phyloP scores from a whole-genome alignment of 2,797 vertebrate genomes.

The Hydrocynus forskahlii region DNA sequence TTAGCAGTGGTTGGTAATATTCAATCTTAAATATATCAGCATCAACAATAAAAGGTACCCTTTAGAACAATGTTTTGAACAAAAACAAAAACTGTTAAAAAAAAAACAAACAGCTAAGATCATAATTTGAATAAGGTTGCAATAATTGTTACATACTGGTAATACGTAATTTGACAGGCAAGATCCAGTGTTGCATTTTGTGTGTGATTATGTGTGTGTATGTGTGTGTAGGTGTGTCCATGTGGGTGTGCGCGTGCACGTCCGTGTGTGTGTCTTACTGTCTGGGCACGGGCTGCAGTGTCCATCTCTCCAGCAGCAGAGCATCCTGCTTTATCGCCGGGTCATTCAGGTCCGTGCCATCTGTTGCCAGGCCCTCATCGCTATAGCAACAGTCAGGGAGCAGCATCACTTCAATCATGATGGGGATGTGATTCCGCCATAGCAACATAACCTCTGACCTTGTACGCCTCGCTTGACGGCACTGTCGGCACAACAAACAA shows the following conservation, averaged over 20 bases:
- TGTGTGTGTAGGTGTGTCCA: not conserved
- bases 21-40: too few species aligned
- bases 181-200: too few species aligned
- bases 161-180: too few species aligned
- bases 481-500: slow-evolving; percentile 74
- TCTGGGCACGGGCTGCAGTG: slow-evolving; percentile 92
- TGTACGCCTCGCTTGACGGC: slow-evolving; percentile 92
- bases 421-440: slow-evolving; percentile 95
- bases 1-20: too few species aligned
- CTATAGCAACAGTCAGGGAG: slow-evolving; percentile 98
- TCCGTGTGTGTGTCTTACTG: slow-evolving; percentile 81
- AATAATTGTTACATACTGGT: too few species aligned
- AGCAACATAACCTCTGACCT: slow-evolving; percentile 92
- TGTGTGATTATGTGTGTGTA: too few species aligned
- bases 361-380: slow-evolving; percentile 90
- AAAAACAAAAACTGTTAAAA: too few species aligned
- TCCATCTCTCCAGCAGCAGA: slow-evolving; percentile 95
- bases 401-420: slow-evolving; percentile 99
- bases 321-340: slow-evolving; percentile 97
- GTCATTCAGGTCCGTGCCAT: slow-evolving; percentile 90
- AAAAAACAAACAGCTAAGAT: too few species aligned
- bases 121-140: too few species aligned
- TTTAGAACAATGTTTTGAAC: too few species aligned
- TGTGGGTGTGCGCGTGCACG: slow-evolving; percentile 25
- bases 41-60: too few species aligned